Evolutionary conservation across 2,888 invertebrate genomes (phyloP).

Genomic region (Sminthurides aquaticus): DNA sequence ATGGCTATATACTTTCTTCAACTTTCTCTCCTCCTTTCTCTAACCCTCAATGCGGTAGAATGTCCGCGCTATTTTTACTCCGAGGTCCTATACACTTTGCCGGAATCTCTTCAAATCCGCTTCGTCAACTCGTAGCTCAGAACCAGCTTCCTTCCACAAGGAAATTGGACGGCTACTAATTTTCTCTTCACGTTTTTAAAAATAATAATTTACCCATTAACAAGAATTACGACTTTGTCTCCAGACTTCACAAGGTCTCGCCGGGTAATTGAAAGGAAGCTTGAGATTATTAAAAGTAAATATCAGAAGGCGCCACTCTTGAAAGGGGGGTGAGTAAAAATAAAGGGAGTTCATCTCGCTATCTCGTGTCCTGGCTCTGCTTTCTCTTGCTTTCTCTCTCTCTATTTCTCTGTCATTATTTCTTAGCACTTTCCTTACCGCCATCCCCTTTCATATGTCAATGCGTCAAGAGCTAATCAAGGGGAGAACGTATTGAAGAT

Average conservation of each 20-base stretch:
- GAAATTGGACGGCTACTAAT: neutral
- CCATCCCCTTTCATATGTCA: neutral
- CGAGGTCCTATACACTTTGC: too few relatives aligned
- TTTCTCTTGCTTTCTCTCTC: too few relatives aligned
- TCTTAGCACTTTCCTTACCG: neutral
- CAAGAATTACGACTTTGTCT: neutral
- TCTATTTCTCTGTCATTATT: neutral
- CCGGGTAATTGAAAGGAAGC: neutral
- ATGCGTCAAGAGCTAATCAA: neutral
- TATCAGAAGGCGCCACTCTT: neutral
- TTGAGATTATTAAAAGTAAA: conserved; percentile 6
- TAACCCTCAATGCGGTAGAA: too few relatives aligned
- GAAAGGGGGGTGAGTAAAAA: neutral
- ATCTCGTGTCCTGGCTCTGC: too few relatives aligned
- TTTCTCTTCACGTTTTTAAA: conserved; percentile 1
- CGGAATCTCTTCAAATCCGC: too few relatives aligned
- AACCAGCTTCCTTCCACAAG: too few relatives aligned
- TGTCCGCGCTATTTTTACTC: too few relatives aligned
- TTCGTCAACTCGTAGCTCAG: too few relatives aligned
- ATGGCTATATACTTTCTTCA: too few relatives aligned
- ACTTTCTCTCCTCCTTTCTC: too few relatives aligned
- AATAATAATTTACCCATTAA: conserved; percentile 4
- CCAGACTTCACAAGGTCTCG: neutral
- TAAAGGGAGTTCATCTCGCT: too few relatives aligned
- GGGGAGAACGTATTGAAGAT: neutral